These are phyloP conservation scores for Heliconius sara DNA, from an alignment of 2,888 invertebrate species.

Conservation along the genomic window DNA sequence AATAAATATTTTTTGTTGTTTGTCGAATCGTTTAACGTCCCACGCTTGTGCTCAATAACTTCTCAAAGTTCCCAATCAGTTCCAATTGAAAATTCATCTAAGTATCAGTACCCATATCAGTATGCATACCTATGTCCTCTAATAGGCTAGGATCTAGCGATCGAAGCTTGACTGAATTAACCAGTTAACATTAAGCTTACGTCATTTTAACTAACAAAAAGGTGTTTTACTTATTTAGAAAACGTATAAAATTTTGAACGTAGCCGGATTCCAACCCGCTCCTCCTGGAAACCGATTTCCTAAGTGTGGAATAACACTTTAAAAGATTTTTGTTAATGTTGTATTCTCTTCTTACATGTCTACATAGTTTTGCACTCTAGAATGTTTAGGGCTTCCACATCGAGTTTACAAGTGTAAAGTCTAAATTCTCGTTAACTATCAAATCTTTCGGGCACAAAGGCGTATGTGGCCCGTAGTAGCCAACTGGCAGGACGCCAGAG, in stretches of 20 bases:
- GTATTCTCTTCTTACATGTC: background rate
- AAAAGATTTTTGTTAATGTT: background rate
- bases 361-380: background rate
- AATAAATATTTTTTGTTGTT: too few species aligned
- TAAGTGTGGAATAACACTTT: too few species aligned
- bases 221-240: too few species aligned
- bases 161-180: background rate
- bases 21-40: too few species aligned
- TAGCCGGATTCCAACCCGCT: too few species aligned
- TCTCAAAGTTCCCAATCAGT: background rate
- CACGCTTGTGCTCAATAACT: too few species aligned
- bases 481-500: constrained; percentile 32
- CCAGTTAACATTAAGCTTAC: background rate
- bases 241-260: too few species aligned
- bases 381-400: background rate
- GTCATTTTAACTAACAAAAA: background rate
- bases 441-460: constrained; percentile 23
- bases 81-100: background rate
- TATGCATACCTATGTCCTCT: background rate
- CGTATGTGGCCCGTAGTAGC: constrained; percentile 21
- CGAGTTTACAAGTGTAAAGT: constrained; percentile 11
- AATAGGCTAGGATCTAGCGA: background rate
- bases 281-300: too few species aligned
- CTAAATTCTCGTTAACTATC: constrained; percentile 26
- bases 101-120: background rate